A percentile compares a stretch with the other conserved stretches of the same genome.
Conservation (phyloP, 1,140 invertebrate species). For the Luehdorfia chinensis region DNA sequence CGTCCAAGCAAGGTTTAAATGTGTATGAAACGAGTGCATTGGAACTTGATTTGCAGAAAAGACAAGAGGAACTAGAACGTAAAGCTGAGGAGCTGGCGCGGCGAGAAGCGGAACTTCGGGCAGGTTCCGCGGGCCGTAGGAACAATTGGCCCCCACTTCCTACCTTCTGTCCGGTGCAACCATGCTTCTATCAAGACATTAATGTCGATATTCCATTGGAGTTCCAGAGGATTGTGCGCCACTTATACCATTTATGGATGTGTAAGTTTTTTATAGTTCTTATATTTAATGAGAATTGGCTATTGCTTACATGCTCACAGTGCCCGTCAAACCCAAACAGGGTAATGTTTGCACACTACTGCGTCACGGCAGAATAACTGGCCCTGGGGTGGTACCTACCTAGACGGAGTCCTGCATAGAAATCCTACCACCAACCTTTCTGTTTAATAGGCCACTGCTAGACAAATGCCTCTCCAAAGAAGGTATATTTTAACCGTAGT, state of each 20-base stretch:
- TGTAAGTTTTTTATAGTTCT: conserved; percentile 83
- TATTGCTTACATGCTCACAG: too few species aligned
- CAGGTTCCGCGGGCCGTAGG: conserved; percentile 83
- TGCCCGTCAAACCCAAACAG: too few species aligned
- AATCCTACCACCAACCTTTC: too few species aligned
- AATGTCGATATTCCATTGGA: conserved; percentile 99
- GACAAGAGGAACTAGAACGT: conserved; percentile 90
- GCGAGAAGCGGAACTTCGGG: conserved; percentile 91
- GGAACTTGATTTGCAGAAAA: conserved; percentile 77
- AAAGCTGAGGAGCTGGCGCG: conserved; percentile 92
- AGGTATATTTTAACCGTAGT: too few species aligned
- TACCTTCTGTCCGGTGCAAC: conserved; percentile 93
- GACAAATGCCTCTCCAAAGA: too few species aligned
- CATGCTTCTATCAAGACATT: conserved; percentile 99
- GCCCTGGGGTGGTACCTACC: too few species aligned
- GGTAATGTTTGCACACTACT: too few species aligned
- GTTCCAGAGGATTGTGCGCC: conserved; percentile 96
- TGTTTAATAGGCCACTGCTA: not conserved
- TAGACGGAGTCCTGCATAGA: too few species aligned
- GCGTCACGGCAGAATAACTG: too few species aligned
- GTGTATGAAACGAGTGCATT: conserved; percentile 10
- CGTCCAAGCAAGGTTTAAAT: too few species aligned
- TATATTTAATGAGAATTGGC: not conserved
- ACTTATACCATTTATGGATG: conserved; percentile 98
- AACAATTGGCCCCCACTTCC: conserved; percentile 99